Conservation (phyloP, 2,113 vertebrate genomes). For the Ciconia maguari region DNA sequence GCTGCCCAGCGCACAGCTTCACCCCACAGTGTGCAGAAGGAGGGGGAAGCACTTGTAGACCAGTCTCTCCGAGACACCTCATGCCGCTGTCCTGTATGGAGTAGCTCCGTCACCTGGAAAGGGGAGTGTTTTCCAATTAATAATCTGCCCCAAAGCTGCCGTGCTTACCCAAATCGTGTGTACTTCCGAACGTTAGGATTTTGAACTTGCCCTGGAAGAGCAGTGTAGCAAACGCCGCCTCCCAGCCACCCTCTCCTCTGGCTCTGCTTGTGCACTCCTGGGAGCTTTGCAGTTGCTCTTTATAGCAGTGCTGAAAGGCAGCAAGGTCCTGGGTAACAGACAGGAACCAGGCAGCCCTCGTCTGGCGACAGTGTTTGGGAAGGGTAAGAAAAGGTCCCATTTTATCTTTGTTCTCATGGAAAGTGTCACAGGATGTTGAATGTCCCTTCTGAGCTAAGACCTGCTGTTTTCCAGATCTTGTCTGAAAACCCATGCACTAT, state of each 20-base stretch:
- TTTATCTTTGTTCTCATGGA: constrained; percentile 8
- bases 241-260: neutral
- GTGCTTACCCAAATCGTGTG: neutral
- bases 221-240: neutral
- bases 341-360: neutral
- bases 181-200: neutral
- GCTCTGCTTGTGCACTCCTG: neutral
- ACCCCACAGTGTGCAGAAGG: neutral
- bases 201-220: neutral
- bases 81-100: neutral
- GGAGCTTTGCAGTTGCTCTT: neutral
- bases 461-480: constrained; percentile 35
- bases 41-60: neutral
- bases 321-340: neutral
- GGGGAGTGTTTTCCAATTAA: neutral
- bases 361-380: neutral
- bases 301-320: neutral
- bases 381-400: neutral
- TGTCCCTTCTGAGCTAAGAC: constrained; percentile 2
- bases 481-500: neutral
- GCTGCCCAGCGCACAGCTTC: neutral
- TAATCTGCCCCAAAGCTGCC: neutral
- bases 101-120: neutral
- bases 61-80: neutral
- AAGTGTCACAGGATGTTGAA: constrained; percentile 19